Evolutionary conservation across 1,140 invertebrate genomes (phyloP).

Genomic region (Bombus haemorrhoidalis): DNA sequence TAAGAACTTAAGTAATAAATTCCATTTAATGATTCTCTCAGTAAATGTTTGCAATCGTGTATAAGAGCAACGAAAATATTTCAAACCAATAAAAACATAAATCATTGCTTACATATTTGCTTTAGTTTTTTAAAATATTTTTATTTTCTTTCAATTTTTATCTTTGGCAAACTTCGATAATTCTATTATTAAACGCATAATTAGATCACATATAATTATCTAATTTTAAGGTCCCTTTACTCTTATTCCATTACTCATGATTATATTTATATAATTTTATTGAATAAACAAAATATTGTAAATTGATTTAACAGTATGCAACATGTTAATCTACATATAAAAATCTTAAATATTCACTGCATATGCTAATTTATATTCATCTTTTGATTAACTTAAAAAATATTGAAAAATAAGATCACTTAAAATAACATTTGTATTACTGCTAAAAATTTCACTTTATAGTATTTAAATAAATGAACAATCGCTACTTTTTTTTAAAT

Average conservation of each 20-base stretch:
- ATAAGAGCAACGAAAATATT: conserved; percentile 65
- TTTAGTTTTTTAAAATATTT: not conserved
- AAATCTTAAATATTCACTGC: conserved; percentile 52
- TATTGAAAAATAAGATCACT: conserved; percentile 27
- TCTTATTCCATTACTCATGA: conserved; percentile 22
- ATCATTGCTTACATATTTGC: not conserved
- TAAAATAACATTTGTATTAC: conserved; percentile 32
- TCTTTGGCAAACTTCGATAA: conserved; percentile 25
- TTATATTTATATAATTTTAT: conserved; percentile 48
- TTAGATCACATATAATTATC: conserved; percentile 48
- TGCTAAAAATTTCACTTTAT: conserved; percentile 1
- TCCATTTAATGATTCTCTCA: conserved; percentile 77
- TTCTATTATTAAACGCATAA: conserved; percentile 34
- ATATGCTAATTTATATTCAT: conserved; percentile 50
- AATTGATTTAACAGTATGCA: conserved; percentile 51
- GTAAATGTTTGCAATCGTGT: conserved; percentile 76
- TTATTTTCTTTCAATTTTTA: not conserved
- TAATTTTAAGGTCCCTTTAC: conserved; percentile 49
- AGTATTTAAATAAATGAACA: not conserved
- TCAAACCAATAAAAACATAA: conserved; percentile 79
- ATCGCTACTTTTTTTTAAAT: not conserved
- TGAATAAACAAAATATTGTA: conserved; percentile 54
- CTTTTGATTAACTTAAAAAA: conserved; percentile 23
- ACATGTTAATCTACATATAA: conserved; percentile 48
- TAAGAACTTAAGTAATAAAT: conserved; percentile 75